Conservation (phyloP, 2,888 invertebrate genomes). For the Himalopsyche tibetana region DNA sequence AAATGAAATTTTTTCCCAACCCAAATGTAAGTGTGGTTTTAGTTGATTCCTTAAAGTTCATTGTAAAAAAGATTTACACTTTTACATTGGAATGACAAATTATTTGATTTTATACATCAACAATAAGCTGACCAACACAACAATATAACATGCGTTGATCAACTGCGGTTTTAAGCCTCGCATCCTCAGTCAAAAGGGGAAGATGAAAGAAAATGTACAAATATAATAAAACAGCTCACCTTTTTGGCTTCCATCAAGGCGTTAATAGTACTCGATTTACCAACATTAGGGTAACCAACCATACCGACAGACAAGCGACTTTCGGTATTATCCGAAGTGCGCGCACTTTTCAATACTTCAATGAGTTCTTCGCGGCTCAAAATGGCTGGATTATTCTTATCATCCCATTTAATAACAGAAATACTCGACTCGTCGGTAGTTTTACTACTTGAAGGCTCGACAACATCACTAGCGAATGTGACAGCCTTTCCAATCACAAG, state of each 20-base stretch:
- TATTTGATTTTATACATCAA: too few species aligned
- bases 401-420: conserved; percentile 59
- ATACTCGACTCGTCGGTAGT: background rate
- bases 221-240: conserved; percentile 71
- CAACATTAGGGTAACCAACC: conserved; percentile 99
- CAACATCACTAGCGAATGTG: conserved; percentile 31
- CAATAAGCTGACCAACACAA: too few species aligned
- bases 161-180: too few species aligned
- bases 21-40: too few species aligned
- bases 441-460: background rate
- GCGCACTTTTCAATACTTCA: conserved; percentile 81
- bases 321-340: conserved; percentile 73
- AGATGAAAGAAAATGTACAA: conserved; percentile 35
- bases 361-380: conserved; percentile 84
- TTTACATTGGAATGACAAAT: too few species aligned
- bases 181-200: background rate
- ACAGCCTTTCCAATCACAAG: conserved; percentile 41
- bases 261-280: conserved; percentile 99
- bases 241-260: conserved; percentile 90
- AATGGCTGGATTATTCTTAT: conserved; percentile 78
- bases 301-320: conserved; percentile 89
- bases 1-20: too few species aligned
- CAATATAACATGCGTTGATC: too few species aligned
- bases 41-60: background rate
- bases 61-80: background rate